phyloP scores from a whole-genome alignment of 2,797 vertebrate genomes.

The Melanotaenia maccullochi region DNA sequence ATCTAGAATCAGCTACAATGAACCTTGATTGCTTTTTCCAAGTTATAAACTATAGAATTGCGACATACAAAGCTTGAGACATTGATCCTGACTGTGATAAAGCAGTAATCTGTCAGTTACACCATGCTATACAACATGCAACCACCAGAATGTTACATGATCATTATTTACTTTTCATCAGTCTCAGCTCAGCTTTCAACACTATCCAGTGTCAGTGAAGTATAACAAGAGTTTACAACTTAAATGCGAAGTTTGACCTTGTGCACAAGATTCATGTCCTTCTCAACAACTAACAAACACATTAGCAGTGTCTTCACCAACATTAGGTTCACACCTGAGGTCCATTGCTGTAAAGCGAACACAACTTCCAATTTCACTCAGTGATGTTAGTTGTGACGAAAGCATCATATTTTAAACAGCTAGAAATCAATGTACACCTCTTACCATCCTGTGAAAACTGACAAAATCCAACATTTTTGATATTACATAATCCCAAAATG shows the following conservation, averaged over 20 bases:
- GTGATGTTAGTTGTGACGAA: background rate
- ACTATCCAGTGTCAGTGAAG: constrained; percentile 36
- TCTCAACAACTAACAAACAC: constrained; percentile 13
- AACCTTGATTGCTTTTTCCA: too few relatives aligned
- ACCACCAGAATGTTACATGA: constrained; percentile 14
- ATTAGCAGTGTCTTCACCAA: constrained; percentile 26
- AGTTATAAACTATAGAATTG: too few relatives aligned
- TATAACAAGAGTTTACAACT: constrained; percentile 36
- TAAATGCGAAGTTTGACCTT: constrained; percentile 52
- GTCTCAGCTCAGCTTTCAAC: constrained; percentile 58
- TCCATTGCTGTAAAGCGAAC: background rate
- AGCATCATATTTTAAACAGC: background rate
- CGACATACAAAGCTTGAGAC: background rate
- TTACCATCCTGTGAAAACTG: background rate
- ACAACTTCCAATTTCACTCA: constrained; percentile 1
- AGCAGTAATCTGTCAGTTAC: constrained; percentile 29
- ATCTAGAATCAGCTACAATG: too few relatives aligned
- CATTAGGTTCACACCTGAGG: background rate
- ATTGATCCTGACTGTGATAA: constrained; percentile 3
- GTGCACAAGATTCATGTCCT: constrained; percentile 55
- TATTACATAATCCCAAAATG: background rate
- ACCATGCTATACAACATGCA: constrained; percentile 1
- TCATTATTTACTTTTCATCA: constrained; percentile 35
- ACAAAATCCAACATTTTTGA: background rate
- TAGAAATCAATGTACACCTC: background rate